Evolutionary conservation across 1,140 invertebrate species (phyloP), one percentile per base, ranked within the genome.

Genomic region (Ectropis grisescens): DNA sequence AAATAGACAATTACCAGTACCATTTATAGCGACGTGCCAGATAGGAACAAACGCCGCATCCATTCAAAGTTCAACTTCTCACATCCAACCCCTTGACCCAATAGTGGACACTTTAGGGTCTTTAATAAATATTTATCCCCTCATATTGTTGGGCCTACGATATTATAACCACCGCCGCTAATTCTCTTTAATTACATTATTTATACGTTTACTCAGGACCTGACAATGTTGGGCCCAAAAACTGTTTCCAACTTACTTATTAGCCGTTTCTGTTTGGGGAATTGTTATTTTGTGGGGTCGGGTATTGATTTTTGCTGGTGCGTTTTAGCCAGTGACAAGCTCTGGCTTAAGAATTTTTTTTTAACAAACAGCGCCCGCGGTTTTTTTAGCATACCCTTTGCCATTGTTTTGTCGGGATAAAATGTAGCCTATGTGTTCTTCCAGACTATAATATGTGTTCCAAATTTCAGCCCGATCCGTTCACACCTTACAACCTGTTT

Each of bases 71-170:
- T 47, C 44, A 47, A 56, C 29, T 60, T 56, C 37, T 8, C n/a
- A 38, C 29, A 42, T 67, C 41, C 10, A 6, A 2, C 38, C 38
- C 2, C 3, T n/a, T 46, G 46, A 58, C 49, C 64, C 53, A 49
- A 61, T 72, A 72, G 54, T 59, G 61, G 68, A 67, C 68, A 69
- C 43, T 65, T 61, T 61, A 35, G 51, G 54, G 40, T 49, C 51
- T 50, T 60, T 68, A 65, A 68, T 72, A 72, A 72, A 72, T 72
- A 72, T 72, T 72, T 72, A 69, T 68, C 57, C 54, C 45, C 52
- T 50, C 54, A 67, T 68, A 66, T 61, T 67, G 61, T 64, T 57
- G 23, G 43, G 47, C 36, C 36, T 39, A 44, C 46, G 28, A 45
- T 49, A 66, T 62, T 65, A 60, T 60, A 53, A 47, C 47, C 43